phyloP scores from a whole-genome alignment of 1,140 invertebrate genomes.

The Drosophila serrata region DNA sequence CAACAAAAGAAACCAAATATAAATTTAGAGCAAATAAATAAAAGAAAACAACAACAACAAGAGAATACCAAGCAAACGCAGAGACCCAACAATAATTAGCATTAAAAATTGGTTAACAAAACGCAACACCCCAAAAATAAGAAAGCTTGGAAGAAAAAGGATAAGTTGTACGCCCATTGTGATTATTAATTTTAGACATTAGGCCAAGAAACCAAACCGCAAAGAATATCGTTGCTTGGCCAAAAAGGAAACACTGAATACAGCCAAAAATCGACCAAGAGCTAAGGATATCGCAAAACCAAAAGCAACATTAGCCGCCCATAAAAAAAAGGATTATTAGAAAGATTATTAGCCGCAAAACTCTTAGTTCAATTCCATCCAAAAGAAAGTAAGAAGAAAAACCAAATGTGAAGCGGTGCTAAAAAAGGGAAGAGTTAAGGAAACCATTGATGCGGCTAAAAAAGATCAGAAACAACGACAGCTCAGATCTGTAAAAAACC shows the following conservation, averaged over 20 bases:
- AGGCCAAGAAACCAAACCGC: slow-evolving; percentile 42
- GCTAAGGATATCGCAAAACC: slow-evolving; percentile 22
- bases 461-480: slow-evolving; percentile 15
- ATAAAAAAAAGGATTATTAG: slow-evolving; percentile 36
- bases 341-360: slow-evolving; percentile 51
- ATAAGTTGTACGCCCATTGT: slow-evolving; percentile 78
- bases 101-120: slow-evolving; percentile 68
- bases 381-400: slow-evolving; percentile 33
- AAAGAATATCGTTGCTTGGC: slow-evolving; percentile 4
- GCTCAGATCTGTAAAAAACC: slow-evolving; percentile 15
- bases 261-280: slow-evolving; percentile 38
- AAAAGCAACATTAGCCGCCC: slow-evolving; percentile 81
- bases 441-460: slow-evolving; percentile 27
- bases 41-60: slow-evolving; percentile 12
- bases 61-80: slow-evolving; percentile 40
- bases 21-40: slow-evolving; percentile 13
- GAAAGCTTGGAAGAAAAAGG: slow-evolving; percentile 23
- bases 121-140: slow-evolving; percentile 40
- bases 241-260: neutral
- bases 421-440: neutral
- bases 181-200: slow-evolving; percentile 84
- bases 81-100: slow-evolving; percentile 79
- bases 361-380: slow-evolving; percentile 74
- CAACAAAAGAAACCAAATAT: slow-evolving; percentile 31
- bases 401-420: slow-evolving; percentile 24